Conservation (phyloP, 2,888 invertebrate species). For the Lasius platythorax region DNA sequence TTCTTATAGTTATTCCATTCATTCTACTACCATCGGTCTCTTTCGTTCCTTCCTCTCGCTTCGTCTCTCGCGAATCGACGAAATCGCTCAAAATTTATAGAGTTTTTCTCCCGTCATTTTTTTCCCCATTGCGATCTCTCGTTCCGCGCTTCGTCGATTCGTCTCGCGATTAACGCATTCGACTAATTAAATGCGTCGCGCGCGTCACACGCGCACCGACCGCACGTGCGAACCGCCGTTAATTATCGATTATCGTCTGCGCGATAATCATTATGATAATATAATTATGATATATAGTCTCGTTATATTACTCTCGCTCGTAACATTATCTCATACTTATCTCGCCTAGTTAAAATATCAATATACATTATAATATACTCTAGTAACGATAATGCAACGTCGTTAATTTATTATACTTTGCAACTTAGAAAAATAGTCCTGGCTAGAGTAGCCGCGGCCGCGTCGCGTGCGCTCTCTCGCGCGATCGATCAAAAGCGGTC, state of each 20-base stretch:
- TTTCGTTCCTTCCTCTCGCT: constrained; percentile 40
- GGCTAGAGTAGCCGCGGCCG: constrained; percentile 79
- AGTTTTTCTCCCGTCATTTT: background rate
- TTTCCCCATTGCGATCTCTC: background rate
- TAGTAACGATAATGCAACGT: constrained; percentile 86
- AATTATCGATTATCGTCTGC: constrained; percentile 37
- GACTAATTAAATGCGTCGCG: constrained; percentile 59
- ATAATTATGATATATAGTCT: constrained; percentile 58
- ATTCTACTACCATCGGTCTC: constrained; percentile 20
- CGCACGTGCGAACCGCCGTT: constrained; percentile 67
- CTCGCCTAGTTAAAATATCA: constrained; percentile 84
- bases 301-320: constrained; percentile 64
- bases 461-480: constrained; percentile 75
- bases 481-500: constrained; percentile 55
- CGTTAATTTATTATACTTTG: constrained; percentile 85
- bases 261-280: constrained; percentile 59
- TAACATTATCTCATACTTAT: constrained; percentile 80
- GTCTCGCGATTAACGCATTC: constrained; percentile 39
- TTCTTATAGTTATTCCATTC: constrained; percentile 11
- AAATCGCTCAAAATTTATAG: constrained; percentile 43
- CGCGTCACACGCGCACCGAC: constrained; percentile 61
- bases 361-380: constrained; percentile 84
- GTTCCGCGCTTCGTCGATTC: constrained; percentile 40
- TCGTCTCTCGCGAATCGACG: constrained; percentile 48
- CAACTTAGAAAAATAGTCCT: constrained; percentile 86